These are phyloP conservation scores for Agelaius tricolor DNA, from an alignment of 2,113 vertebrate species.

Conservation along the genomic window DNA sequence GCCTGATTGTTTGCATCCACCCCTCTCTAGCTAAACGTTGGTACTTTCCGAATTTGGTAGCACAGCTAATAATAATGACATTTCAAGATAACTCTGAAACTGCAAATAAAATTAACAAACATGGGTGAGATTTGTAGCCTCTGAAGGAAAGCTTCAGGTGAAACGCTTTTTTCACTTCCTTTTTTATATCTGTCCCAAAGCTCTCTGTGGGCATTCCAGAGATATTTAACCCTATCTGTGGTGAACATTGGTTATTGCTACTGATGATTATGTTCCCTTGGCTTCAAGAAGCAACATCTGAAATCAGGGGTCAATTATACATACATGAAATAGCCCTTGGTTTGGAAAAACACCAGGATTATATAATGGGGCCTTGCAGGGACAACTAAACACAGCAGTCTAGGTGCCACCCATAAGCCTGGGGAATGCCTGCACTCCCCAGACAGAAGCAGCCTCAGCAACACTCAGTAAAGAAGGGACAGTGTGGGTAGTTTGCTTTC, in stretches of 20 bases:
- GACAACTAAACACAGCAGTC: neutral
- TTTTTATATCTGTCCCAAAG: neutral
- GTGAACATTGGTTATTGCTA: neutral
- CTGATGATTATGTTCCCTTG: neutral
- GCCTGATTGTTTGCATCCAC: neutral
- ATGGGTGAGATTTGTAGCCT: neutral
- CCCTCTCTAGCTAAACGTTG: neutral
- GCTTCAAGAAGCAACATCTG: neutral
- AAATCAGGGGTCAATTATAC: neutral
- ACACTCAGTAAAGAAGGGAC: neutral
- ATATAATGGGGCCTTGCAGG: neutral
- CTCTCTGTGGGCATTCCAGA: neutral
- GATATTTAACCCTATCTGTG: neutral
- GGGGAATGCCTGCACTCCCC: neutral
- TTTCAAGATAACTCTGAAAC: neutral
- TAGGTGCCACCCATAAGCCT: neutral
- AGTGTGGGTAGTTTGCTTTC: neutral
- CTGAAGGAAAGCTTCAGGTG: neutral
- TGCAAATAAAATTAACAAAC: neutral
- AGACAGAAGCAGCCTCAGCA: neutral
- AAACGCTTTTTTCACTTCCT: neutral
- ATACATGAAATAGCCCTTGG: neutral
- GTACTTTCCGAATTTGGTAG: neutral
- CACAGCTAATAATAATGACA: neutral
- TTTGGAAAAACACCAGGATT: neutral